Percentiles rank a stretch among this genome's conserved stretches.
These are phyloP conservation scores for Podarcis cretensis DNA, from an alignment of 2,113 vertebrate species.

Conservation along the genomic window DNA sequence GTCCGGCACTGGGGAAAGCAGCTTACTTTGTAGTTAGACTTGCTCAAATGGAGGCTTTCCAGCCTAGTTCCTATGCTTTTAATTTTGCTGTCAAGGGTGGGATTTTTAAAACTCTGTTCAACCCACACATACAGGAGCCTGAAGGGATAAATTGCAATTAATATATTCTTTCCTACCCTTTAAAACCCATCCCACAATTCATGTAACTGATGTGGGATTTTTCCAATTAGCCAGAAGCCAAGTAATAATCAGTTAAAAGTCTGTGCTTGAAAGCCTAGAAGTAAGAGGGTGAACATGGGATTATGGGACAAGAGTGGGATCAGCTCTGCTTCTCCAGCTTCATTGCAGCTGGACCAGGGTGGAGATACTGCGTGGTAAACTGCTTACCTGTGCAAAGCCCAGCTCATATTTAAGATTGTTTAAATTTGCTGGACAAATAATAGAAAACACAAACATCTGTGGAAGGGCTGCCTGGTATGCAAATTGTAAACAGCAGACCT, in stretches of 20 bases:
- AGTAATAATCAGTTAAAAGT: not conserved
- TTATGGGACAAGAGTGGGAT: not conserved
- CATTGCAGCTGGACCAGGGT: not conserved
- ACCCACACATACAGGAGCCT: too few relatives aligned
- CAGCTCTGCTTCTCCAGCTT: not conserved
- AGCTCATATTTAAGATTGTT: not conserved
- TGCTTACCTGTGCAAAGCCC: slow-evolving; percentile 6
- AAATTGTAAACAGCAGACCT: not conserved
- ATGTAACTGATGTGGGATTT: not conserved
- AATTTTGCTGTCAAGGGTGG: too few relatives aligned
- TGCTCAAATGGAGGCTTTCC: too few relatives aligned
- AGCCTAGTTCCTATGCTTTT: too few relatives aligned
- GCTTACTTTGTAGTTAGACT: too few relatives aligned
- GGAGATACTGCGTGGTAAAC: not conserved
- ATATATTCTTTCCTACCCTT: too few relatives aligned
- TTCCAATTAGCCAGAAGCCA: not conserved
- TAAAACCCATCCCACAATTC: not conserved
- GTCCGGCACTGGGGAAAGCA: too few relatives aligned
- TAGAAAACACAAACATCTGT: not conserved
- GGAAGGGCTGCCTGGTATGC: not conserved
- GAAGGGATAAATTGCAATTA: too few relatives aligned
- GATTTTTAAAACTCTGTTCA: too few relatives aligned
- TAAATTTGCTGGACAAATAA: not conserved
- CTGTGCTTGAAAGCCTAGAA: not conserved
- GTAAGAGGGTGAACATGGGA: not conserved